Conservation (phyloP, 2,888 invertebrate species). For the Philereme transversata region DNA sequence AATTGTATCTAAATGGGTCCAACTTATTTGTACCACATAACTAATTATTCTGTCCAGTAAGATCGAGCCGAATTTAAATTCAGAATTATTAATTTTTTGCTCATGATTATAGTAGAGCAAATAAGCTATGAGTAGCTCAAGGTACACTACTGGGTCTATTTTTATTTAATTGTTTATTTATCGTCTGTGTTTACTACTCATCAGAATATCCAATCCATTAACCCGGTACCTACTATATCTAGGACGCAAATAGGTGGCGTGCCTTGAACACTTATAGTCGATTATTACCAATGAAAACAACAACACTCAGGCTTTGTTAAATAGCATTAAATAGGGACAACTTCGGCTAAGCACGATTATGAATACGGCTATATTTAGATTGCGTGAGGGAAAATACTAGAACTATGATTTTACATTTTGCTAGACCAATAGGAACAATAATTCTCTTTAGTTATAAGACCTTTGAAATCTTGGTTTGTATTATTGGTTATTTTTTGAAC, state of each 20-base stretch:
- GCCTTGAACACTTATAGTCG: slow-evolving; percentile 30
- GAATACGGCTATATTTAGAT: slow-evolving; percentile 12
- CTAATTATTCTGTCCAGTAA: no score
- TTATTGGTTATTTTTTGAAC: no score
- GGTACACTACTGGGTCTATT: background rate
- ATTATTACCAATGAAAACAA: slow-evolving; percentile 36
- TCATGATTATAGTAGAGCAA: no score
- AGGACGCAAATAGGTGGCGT: slow-evolving; percentile 34
- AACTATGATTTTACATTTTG: slow-evolving; percentile 11
- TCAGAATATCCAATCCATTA: slow-evolving; percentile 9
- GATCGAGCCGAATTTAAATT: no score
- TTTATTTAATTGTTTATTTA: slow-evolving; percentile 6
- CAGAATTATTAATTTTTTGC: no score
- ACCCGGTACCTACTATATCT: slow-evolving; percentile 24
- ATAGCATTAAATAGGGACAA: slow-evolving; percentile 23
- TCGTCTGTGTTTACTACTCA: background rate
- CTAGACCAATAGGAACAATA: background rate
- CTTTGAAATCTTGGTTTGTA: no score
- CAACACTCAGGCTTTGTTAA: slow-evolving; percentile 30
- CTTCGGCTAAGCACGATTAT: slow-evolving; percentile 18
- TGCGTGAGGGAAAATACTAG: slow-evolving; percentile 19
- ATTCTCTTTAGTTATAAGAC: no score
- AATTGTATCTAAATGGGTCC: no score
- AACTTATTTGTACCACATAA: no score
- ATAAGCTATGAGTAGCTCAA: background rate